Evolutionary conservation across 2,888 invertebrate genomes (phyloP), one percentile per base, ranked within the genome.

Genomic region (Sipha maydis): DNA sequence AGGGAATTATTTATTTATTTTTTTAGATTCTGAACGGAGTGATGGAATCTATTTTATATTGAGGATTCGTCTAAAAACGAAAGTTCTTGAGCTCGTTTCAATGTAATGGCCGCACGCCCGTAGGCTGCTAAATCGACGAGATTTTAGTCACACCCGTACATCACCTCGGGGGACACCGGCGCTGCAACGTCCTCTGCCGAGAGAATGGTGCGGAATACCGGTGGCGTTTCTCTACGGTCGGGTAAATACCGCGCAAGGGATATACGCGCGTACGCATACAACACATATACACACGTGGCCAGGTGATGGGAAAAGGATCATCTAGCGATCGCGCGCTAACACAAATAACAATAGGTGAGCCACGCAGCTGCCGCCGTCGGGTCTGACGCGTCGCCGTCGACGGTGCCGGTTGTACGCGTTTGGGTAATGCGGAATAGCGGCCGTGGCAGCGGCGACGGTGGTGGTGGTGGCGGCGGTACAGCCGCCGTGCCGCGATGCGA

Each of bases 261-360:
- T 28, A n/a, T 48, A 54, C 48, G 48, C 48, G 11, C 41, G 31
- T 48, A 54, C 48, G 48, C 48, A 14, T n/a, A 76, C 38, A 25
- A 54, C 75, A 11, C 25, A 75, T 11, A 34, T 54, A n/a, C 73
- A 34, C 67, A 4, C 76, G 67, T 17, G 84, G 77, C 85, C 85
- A 85, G 85, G 85, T 85, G 85, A 77, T 85, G 85, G 77, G 77
- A 85, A 85, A 78, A 78, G 85, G 85, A 85, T 78, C 77, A 78
- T 78, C 77, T 41, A 69, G 85, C 77, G 85, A 77, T 85, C 77
- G 85, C 85, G 85, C 85, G 85, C 85, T 31, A 85, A 85, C 85
- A 3, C 85, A 28, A 54, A 85, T 19, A 84, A 85, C 85, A 85
- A 85, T 85, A 78, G 85, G 85, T 48, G 2, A 54, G 77, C 77